Percentiles rank a stretch among this genome's conserved stretches.
phyloP scores from a whole-genome alignment of 2,888 invertebrate species.

The Sussaba pulchella region DNA sequence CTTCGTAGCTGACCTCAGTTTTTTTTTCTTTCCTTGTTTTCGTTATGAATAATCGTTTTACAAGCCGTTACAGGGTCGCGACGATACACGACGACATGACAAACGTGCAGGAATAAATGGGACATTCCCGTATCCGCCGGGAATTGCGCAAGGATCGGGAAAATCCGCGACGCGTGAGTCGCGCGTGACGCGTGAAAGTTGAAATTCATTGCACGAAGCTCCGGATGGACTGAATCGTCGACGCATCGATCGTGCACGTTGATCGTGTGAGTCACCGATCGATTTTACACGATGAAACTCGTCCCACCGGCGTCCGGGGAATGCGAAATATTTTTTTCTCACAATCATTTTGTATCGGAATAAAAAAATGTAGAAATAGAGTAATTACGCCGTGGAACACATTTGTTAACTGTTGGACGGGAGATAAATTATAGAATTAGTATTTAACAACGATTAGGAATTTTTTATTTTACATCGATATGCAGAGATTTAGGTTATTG shows the following conservation, averaged over 20 bases:
- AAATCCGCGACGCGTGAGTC: slow-evolving; percentile 55
- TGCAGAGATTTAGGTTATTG: too few relatives aligned
- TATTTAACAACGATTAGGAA: too few relatives aligned
- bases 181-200: slow-evolving; percentile 2
- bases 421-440: too few relatives aligned
- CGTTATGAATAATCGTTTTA: slow-evolving; percentile 11
- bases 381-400: too few relatives aligned
- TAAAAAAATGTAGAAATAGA: too few relatives aligned
- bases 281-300: slow-evolving; percentile 5
- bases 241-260: slow-evolving; percentile 37
- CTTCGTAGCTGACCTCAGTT: slow-evolving; percentile 11
- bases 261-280: slow-evolving; percentile 35
- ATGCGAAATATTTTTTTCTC: not conserved
- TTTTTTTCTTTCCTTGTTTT: slow-evolving; percentile 17
- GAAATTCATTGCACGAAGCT: slow-evolving; percentile 5
- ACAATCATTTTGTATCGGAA: not conserved
- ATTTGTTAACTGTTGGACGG: too few relatives aligned
- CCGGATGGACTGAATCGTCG: slow-evolving; percentile 33
- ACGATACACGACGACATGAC: slow-evolving; percentile 17
- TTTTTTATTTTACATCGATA: too few relatives aligned
- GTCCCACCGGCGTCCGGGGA: not conserved
- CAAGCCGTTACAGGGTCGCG: slow-evolving; percentile 6
- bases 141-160: slow-evolving; percentile 54
- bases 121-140: slow-evolving; percentile 45
- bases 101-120: slow-evolving; percentile 15